Evolutionary conservation across 2,113 vertebrate genomes (phyloP), one percentile per base, ranked within the genome.

Genomic region (Lynx canadensis): DNA sequence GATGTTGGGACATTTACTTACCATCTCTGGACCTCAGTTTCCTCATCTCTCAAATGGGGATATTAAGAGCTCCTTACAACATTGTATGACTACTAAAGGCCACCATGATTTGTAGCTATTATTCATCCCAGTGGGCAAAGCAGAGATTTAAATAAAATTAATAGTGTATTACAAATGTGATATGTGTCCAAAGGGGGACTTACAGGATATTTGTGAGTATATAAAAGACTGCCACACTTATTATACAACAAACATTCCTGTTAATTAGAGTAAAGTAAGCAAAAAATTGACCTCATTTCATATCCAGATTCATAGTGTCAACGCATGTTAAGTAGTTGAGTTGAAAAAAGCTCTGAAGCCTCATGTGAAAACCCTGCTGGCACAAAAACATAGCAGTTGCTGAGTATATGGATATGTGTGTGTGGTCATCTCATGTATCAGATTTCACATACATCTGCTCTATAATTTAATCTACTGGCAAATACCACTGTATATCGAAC

Each of bases 81-180:
- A 19, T 3, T 93, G 0, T 88, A 0, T 48, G 74, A 80, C 4
- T 50, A 81, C 18, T 38, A 55, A 90, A 82, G 10, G 4, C 55
- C 3, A 2, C 4, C 4, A 2, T 71, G 41, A 0, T 95, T 48
- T 71, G 60, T 52, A 74, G 55, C 79, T 84, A 57, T 94, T 81
- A 45, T 50, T 90, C 29, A 95, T 80, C 18, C 8, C 33, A 65
- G 21, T 57, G 19, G 69, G 52, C n/a, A 89, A 71, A 84, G 76
- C 12, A 88, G 33, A 97, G 89, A 33, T 38, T 89, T 50, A 76
- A 89, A 76, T 60, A 57, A 93, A 91, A 73, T 90, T 79, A 83
- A 57, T n/a, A 60, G 36, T 89, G 7, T 66, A 79, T 63, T 79
- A 81, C 5, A 89, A 91, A 38, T 76, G 3, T 48, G 12, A 14